phyloP scores from a whole-genome alignment of 2,888 invertebrate genomes.

The Drosophila koepferae region DNA sequence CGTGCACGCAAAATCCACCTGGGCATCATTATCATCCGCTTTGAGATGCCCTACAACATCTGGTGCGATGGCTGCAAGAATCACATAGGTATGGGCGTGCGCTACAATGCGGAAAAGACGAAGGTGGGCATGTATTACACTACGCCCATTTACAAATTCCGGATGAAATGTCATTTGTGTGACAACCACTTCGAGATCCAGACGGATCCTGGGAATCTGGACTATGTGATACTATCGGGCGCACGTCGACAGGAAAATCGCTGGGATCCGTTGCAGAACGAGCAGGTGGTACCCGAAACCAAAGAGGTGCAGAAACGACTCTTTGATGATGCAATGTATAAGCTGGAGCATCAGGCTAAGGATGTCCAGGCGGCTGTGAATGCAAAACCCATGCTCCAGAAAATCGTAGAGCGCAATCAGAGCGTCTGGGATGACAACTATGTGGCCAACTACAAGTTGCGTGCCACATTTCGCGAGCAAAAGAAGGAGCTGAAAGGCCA shows the following conservation, averaged over 20 bases:
- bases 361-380: constrained; percentile 90
- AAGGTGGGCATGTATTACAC: constrained; percentile 99
- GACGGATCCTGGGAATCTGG: constrained; percentile 98
- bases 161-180: constrained; percentile 99
- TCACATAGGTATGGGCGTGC: constrained; percentile 99
- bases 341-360: constrained; percentile 95
- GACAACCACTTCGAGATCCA: constrained; percentile 99
- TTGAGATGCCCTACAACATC: constrained; percentile 99
- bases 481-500: constrained; percentile 91
- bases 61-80: constrained; percentile 99
- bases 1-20: constrained; percentile 97
- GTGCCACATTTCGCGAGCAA: constrained; percentile 91
- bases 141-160: constrained; percentile 98
- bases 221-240: constrained; percentile 97
- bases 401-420: constrained; percentile 92
- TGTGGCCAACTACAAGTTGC: constrained; percentile 93
- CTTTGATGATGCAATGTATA: constrained; percentile 99
- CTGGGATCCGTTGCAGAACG: constrained; percentile 99
- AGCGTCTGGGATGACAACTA: constrained; percentile 96
- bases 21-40: constrained; percentile 93
- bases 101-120: constrained; percentile 97
- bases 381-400: constrained; percentile 90
- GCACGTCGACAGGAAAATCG: constrained; percentile 98
- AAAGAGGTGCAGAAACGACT: constrained; percentile 95
- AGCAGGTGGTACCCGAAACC: constrained; percentile 96